Evolutionary conservation across 2,797 vertebrate genomes (phyloP).

Genomic region (Pseudomugil tenellus): DNA sequence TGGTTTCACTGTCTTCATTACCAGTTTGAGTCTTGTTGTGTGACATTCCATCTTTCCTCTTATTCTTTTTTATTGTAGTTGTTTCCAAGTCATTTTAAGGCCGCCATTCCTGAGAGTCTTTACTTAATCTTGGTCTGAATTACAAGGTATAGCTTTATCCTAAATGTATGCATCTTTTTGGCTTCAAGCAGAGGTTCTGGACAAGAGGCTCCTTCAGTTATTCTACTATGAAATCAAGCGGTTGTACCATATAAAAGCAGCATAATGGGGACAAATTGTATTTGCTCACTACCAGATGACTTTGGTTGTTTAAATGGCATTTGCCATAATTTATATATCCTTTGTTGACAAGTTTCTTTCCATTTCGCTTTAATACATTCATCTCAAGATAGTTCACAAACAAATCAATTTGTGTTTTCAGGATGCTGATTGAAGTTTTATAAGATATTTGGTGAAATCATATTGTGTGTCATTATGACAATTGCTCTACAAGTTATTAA

Average conservation of each 20-base stretch:
- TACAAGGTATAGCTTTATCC: neutral
- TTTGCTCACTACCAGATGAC: neutral
- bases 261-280: neutral
- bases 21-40: neutral
- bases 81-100: neutral
- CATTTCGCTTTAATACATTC: neutral
- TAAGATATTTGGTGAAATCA: neutral
- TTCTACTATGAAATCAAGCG: neutral
- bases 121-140: neutral
- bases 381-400: neutral
- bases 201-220: neutral
- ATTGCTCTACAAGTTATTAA: neutral
- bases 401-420: neutral
- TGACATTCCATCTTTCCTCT: too few species aligned
- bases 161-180: neutral
- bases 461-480: neutral
- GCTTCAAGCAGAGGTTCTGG: neutral
- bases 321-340: neutral
- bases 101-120: neutral
- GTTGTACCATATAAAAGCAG: neutral
- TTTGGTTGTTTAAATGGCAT: neutral
- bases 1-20: neutral
- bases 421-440: neutral
- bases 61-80: neutral
- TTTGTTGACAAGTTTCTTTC: neutral